Percentiles rank a stretch among this genome's conserved stretches.
Evolutionary conservation across 2,888 invertebrate genomes (phyloP).

Genomic region (Lucinisca nassula): DNA sequence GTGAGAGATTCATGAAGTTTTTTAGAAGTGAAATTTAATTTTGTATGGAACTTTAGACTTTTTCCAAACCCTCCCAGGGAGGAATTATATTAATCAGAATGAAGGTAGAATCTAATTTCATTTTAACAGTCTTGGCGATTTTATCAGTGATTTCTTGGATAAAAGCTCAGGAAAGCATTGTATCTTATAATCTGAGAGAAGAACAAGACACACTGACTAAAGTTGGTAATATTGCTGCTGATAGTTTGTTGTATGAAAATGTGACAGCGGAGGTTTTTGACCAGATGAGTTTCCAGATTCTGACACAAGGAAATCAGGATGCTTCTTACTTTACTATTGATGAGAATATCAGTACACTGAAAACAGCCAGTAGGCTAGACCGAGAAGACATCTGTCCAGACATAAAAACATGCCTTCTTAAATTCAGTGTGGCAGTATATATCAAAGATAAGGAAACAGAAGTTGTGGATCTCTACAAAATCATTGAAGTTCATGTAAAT

Average conservation of each 20-base stretch:
- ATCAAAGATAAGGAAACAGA: slow-evolving; percentile 65
- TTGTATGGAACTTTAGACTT: background rate
- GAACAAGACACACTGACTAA: slow-evolving; percentile 90
- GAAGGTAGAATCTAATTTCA: background rate
- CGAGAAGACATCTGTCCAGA: slow-evolving; percentile 79
- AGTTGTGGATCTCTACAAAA: slow-evolving; percentile 74
- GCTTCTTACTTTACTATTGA: slow-evolving; percentile 79
- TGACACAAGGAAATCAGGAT: slow-evolving; percentile 73
- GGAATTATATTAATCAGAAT: background rate
- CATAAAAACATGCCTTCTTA: slow-evolving; percentile 69
- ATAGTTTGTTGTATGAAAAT: slow-evolving; percentile 74
- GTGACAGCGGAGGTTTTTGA: slow-evolving; percentile 72
- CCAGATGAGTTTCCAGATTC: slow-evolving; percentile 77
- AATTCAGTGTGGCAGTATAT: slow-evolving; percentile 81
- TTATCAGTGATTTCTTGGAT: background rate
- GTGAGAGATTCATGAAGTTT: too few species aligned
- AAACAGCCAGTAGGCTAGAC: slow-evolving; percentile 76
- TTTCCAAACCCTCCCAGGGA: background rate
- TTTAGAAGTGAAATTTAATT: too few species aligned
- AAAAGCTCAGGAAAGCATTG: slow-evolving; percentile 62
- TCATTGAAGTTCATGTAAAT: slow-evolving; percentile 75
- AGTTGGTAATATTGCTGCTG: slow-evolving; percentile 81
- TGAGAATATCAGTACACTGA: slow-evolving; percentile 78
- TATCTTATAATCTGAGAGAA: slow-evolving; percentile 66
- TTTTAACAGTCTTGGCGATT: background rate